These are phyloP conservation scores for Sebastolobus altivelis DNA, from an alignment of 2,797 vertebrate genomes.

Conservation along the genomic window DNA sequence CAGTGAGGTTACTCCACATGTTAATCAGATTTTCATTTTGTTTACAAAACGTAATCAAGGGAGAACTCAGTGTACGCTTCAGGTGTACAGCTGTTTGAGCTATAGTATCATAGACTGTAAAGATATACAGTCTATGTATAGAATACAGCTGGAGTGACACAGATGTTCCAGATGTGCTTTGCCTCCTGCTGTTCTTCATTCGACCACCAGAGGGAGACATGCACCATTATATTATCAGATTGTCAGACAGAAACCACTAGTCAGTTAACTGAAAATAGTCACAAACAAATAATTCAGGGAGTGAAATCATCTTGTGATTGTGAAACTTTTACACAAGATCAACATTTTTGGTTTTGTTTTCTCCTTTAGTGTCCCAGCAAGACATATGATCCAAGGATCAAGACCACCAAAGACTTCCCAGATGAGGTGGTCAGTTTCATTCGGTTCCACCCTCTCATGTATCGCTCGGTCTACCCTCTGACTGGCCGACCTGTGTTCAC, in stretches of 20 bases:
- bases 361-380: slow-evolving; percentile 92
- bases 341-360: not conserved
- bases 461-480: slow-evolving; percentile 88
- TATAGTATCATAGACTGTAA: not conserved
- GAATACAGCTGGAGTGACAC: slow-evolving; percentile 20
- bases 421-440: slow-evolving; percentile 97
- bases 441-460: slow-evolving; percentile 93
- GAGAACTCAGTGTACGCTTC: not conserved
- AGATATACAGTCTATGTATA: not conserved
- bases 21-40: slow-evolving; percentile 54
- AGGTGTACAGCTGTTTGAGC: slow-evolving; percentile 31
- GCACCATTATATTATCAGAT: slow-evolving; percentile 30
- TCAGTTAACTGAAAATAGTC: not conserved
- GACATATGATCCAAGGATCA: slow-evolving; percentile 94
- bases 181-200: slow-evolving; percentile 15
- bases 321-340: not conserved
- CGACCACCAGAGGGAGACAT: slow-evolving; percentile 78
- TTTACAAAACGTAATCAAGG: slow-evolving; percentile 53
- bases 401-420: slow-evolving; percentile 96
- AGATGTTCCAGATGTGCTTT: slow-evolving; percentile 57
- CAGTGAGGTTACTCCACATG: slow-evolving; percentile 29
- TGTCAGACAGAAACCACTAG: not conserved
- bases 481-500: slow-evolving; percentile 91
- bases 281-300: not conserved
- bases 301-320: not conserved